Evolutionary conservation across 2,888 invertebrate genomes (phyloP).

Genomic region (Eupithecia subfuscata): DNA sequence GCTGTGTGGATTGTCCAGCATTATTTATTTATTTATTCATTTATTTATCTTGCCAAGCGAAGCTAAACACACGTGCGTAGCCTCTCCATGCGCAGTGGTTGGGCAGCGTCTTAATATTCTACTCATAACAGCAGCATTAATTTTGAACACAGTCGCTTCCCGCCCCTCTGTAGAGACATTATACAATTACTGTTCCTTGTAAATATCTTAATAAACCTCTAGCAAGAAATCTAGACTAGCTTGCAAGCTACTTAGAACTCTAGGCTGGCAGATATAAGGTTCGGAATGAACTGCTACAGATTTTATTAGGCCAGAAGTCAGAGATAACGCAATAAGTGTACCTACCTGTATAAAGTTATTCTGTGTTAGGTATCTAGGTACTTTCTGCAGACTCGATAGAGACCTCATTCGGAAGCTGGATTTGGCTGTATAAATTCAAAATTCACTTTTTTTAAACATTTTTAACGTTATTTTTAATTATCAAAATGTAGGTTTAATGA

Average conservation of each 20-base stretch:
- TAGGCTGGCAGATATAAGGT: neutral
- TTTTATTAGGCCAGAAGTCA: neutral
- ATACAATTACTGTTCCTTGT: conserved; percentile 15
- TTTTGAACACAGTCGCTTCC: neutral
- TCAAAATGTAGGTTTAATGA: no score
- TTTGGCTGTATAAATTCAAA: neutral
- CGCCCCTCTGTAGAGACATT: neutral
- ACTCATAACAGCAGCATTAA: neutral
- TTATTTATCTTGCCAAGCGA: no score
- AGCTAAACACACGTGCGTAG: no score
- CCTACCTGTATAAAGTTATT: neutral
- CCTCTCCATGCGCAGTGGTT: no score
- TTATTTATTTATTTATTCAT: no score
- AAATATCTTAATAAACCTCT: conserved; percentile 35
- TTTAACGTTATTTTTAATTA: no score
- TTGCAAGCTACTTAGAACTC: neutral
- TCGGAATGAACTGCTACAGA: conserved; percentile 1
- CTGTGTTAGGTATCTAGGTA: neutral
- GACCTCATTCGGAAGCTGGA: neutral
- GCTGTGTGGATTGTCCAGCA: no score
- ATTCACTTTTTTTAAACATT: neutral
- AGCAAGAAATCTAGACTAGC: conserved; percentile 8
- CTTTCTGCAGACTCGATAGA: neutral
- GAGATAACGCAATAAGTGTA: neutral
- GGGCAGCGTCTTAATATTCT: neutral